Evolutionary conservation across 2,113 vertebrate genomes (phyloP), one percentile per base, ranked within the genome.

Genomic region (Cercopithecus mona): DNA sequence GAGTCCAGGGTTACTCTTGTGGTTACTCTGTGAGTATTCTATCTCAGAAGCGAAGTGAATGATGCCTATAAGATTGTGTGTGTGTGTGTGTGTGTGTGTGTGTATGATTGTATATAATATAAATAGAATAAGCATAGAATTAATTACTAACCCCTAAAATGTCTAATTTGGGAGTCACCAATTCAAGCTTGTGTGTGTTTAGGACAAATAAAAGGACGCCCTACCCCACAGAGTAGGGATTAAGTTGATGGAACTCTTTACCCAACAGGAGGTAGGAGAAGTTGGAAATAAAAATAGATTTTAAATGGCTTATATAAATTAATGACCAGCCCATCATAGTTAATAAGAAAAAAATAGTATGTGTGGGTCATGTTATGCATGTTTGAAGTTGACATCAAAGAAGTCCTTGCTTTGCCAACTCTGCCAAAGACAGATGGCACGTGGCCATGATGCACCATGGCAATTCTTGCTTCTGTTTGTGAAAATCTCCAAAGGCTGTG

Each of bases 321-420:
- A 97, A 96, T 75, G 55, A 94, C 27, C 52, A 84, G 27, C 72
- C 9, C 35, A 93, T 86, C 80, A 97, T 17, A 92, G 40, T 55
- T 95, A 94, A 96, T 70, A 91, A 92, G 68, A 68, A 92, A 96
- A 32, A 92, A 86, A 78, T 82, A 40, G 57, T 50, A 43, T 10
- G 25, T 86, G 64, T 92, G 82, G 72, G 80, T 97, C 73, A 86
- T 48, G 52, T 43, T 64, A 66, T 18, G 18, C 90, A 61, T 57
- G 40, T 93, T 94, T 96, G 94, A 97, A 93, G 68, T 86, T 64
- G 76, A 96, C 73, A 92, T 95, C 76, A 98, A 94, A 97, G 90
- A 85, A 4, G 4, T 4, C 57, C 30, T 75, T 50, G 25, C n/a
- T 70, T 93, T 88, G 43, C 76, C 84, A 79, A 35, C 32, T 87